Evolutionary conservation across 2,113 vertebrate genomes (phyloP), one percentile per base, ranked within the genome.

Genomic region (Azemiops feae): DNA sequence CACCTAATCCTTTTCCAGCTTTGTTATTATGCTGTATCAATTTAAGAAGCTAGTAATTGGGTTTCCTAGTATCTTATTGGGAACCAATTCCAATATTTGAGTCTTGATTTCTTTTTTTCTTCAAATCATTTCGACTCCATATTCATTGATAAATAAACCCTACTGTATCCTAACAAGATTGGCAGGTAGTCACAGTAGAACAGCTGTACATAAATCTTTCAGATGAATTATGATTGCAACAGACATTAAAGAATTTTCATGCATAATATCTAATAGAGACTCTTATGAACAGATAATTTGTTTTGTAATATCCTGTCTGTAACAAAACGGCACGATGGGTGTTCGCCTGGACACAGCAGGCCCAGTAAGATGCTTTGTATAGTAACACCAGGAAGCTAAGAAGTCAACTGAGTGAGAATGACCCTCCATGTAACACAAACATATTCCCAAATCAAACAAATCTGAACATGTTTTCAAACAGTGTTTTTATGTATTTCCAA

Each of bases 231-330:
- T 85, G 86, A 90, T 0, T 86, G 89, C 87, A 91, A 43, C 94
- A 85, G 91, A 94, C 88, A 87, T 93, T 85, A 53, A 89, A 95
- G 43, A 85, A 23, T 86, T 91, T 92, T 22, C 87, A 88, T 57
- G 92, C 50, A 86, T 90, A 0, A 1, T 25, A 94, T 90, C 89
- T 1, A 85, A 54, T 0, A 43, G 0, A 90, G 34, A 57, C 85
- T 90, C 45, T 64, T 87, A 55, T 74, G 45, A 94, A n/a, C 89
- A 93, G 87, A 58, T 89, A 88, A 86, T 87, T 47, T 88, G 74
- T 64, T 92, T 92, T 91, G 25, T 34, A 30, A 34, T 74, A 92
- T 90, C 92, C 53, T 88, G 39, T 89, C 27, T 43, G 55, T 54
- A 69, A 0, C 89, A 90, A 4, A 0, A 88, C 87, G 50, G 95